Evolutionary conservation across 2,888 invertebrate genomes (phyloP).

Genomic region (Pollenia griseotomentosa): DNA sequence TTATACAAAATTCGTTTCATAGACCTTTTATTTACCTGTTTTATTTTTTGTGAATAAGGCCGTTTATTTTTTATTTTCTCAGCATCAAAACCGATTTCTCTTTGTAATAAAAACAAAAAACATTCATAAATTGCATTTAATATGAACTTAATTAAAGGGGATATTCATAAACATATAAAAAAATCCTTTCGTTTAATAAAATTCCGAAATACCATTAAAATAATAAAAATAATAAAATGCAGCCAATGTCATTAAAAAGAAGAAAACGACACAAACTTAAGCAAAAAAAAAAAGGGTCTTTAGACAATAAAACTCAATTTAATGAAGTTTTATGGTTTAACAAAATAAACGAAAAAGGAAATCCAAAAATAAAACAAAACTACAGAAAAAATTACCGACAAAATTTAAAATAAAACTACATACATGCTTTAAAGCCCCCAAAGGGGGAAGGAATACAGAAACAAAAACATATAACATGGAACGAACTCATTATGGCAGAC

Average conservation of each 20-base stretch:
- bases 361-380: conserved; percentile 35
- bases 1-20: too few species aligned
- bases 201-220: neutral
- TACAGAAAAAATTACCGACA: conserved; percentile 42
- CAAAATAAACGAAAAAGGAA: conserved; percentile 41
- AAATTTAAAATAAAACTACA: conserved; percentile 37
- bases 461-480: neutral
- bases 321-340: conserved; percentile 30
- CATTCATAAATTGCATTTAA: neutral
- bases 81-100: too few species aligned
- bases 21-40: too few species aligned
- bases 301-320: conserved; percentile 34
- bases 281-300: conserved; percentile 13
- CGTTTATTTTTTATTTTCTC: too few species aligned
- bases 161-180: neutral
- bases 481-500: conserved; percentile 14
- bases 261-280: neutral
- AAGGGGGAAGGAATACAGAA: neutral
- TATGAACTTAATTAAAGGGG: neutral
- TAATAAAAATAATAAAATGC: conserved; percentile 1
- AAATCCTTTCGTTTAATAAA: neutral
- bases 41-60: too few species aligned
- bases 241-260: conserved; percentile 18
- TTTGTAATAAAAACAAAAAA: neutral
- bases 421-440: conserved; percentile 14